These are phyloP conservation scores for Macrobrachium nipponense DNA, from an alignment of 1,140 invertebrate species.

Conservation along the genomic window DNA sequence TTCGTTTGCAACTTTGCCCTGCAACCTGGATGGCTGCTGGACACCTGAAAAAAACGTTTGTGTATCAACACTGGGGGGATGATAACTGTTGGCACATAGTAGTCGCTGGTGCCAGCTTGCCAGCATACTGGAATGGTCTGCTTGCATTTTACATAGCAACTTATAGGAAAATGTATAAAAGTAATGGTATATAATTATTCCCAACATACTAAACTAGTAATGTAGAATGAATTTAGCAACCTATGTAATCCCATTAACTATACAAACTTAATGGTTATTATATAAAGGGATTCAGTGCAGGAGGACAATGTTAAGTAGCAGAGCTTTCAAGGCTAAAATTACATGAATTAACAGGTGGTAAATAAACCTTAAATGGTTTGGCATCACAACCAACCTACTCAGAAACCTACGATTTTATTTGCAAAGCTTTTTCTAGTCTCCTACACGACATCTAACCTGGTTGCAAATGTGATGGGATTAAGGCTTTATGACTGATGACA, in stretches of 20 bases:
- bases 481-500: background rate
- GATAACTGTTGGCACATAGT: too few relatives aligned
- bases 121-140: too few relatives aligned
- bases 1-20: too few relatives aligned
- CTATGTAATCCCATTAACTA: constrained; percentile 37
- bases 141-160: constrained; percentile 5
- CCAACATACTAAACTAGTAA: constrained; percentile 17
- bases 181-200: background rate
- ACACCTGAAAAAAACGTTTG: too few relatives aligned
- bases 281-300: constrained; percentile 30
- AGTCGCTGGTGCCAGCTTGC: too few relatives aligned
- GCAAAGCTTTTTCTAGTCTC: constrained; percentile 10
- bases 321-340: constrained; percentile 38
- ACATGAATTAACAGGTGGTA: constrained; percentile 33
- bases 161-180: constrained; percentile 34
- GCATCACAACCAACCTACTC: constrained; percentile 55
- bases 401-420: constrained; percentile 38
- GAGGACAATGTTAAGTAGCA: constrained; percentile 17
- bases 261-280: constrained; percentile 12
- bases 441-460: constrained; percentile 38
- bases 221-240: constrained; percentile 39
- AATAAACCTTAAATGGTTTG: constrained; percentile 29
- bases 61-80: too few relatives aligned
- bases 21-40: too few relatives aligned
- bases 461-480: constrained; percentile 25